Evolutionary conservation across 2,797 vertebrate species (phyloP).

Genomic region (Hemitrygon akajei): DNA sequence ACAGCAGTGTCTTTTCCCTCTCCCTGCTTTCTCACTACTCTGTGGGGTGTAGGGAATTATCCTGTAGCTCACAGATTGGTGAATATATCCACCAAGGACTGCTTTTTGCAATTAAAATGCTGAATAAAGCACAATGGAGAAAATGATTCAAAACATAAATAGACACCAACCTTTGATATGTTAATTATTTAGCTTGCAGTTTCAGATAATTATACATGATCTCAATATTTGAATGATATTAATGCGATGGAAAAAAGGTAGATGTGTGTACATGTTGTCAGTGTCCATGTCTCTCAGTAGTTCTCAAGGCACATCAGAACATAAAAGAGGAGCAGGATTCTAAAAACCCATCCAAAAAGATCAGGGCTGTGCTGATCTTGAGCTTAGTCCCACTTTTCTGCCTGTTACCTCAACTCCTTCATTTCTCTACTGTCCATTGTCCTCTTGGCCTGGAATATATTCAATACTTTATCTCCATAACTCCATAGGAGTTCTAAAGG

Average conservation of each 20-base stretch:
- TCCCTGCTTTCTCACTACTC: neutral
- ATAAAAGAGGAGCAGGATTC: too few species aligned
- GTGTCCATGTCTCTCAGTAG: neutral
- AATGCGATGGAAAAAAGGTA: neutral
- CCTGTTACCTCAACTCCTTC: too few species aligned
- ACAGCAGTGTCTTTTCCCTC: neutral
- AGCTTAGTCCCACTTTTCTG: too few species aligned
- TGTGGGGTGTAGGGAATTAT: neutral
- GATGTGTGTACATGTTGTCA: neutral
- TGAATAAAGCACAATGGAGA: neutral
- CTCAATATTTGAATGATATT: neutral
- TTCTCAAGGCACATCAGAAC: too few species aligned
- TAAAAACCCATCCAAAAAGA: too few species aligned
- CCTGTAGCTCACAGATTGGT: neutral
- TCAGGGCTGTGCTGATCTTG: too few species aligned
- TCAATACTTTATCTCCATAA: too few species aligned
- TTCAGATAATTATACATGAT: neutral
- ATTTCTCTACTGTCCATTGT: too few species aligned
- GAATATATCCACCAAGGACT: neutral
- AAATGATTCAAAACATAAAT: neutral
- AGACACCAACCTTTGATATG: neutral
- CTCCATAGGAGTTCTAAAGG: too few species aligned
- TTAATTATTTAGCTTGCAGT: neutral
- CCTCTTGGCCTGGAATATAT: too few species aligned
- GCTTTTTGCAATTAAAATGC: neutral